Evolutionary conservation across 1,140 invertebrate species (phyloP).

Genomic region (Neuroterus valhalla): DNA sequence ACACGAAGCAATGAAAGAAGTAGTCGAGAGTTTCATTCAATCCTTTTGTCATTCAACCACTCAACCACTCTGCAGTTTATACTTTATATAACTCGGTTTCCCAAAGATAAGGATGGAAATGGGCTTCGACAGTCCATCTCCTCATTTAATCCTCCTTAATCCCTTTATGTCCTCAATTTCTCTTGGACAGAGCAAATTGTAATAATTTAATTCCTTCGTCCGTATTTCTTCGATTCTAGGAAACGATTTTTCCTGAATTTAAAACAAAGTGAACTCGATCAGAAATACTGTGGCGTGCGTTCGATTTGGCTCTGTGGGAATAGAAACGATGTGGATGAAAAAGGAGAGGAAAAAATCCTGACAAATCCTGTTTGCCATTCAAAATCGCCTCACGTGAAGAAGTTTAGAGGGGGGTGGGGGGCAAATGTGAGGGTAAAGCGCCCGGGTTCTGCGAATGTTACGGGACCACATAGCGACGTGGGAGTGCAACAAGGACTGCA

Average conservation of each 20-base stretch:
- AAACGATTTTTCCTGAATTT: too few relatives aligned
- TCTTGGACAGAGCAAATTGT: too few relatives aligned
- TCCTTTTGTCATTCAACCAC: not conserved
- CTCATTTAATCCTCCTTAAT: too few relatives aligned
- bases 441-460: constrained; percentile 73
- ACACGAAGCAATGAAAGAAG: not conserved
- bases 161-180: too few relatives aligned
- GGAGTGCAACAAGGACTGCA: constrained; percentile 64
- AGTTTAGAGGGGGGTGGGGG: constrained; percentile 37
- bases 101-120: not conserved
- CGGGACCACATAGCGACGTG: constrained; percentile 74
- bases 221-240: too few relatives aligned
- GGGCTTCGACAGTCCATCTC: not conserved
- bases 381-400: constrained; percentile 19
- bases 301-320: too few relatives aligned
- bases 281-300: too few relatives aligned
- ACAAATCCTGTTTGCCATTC: not conserved
- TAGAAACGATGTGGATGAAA: not conserved
- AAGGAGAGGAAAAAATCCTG: constrained; percentile 2
- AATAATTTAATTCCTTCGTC: too few relatives aligned
- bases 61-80: not conserved
- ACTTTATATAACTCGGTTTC: not conserved
- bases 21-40: constrained; percentile 2
- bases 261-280: too few relatives aligned
- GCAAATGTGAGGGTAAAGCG: constrained; percentile 48